Evolutionary conservation across 2,113 vertebrate species (phyloP).

Genomic region (Albula goreensis): DNA sequence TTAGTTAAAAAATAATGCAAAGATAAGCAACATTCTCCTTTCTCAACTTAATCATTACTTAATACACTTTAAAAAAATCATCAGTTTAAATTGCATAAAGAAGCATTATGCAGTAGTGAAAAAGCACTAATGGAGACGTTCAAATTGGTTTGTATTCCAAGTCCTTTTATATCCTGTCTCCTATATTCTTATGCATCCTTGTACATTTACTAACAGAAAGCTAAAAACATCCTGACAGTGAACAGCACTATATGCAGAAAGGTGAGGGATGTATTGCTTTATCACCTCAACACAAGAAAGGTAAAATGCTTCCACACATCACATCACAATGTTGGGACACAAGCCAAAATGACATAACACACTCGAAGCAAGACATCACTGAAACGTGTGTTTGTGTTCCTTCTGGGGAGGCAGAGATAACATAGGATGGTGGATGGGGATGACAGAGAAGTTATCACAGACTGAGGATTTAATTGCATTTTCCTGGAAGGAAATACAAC

Average conservation of each 20-base stretch:
- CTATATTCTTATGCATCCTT: neutral
- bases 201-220: neutral
- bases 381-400: slow-evolving; percentile 9
- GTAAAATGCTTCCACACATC: neutral
- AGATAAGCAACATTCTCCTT: neutral
- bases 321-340: neutral
- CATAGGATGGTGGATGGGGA: slow-evolving; percentile 6
- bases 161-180: too few relatives aligned
- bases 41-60: neutral
- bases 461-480: slow-evolving; percentile 30
- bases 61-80: neutral
- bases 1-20: neutral
- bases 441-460: slow-evolving; percentile 22
- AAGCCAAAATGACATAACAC: neutral
- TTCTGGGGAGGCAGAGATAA: slow-evolving; percentile 10
- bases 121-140: too few relatives aligned
- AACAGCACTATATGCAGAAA: neutral
- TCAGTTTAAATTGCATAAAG: neutral
- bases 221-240: neutral
- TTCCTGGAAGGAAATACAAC: slow-evolving; percentile 34
- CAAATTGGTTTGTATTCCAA: too few relatives aligned
- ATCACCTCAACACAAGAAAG: neutral
- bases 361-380: neutral
- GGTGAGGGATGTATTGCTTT: neutral
- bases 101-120: neutral